phyloP scores from a whole-genome alignment of 2,797 vertebrate species.

The Setipinna tenuifilis region DNA sequence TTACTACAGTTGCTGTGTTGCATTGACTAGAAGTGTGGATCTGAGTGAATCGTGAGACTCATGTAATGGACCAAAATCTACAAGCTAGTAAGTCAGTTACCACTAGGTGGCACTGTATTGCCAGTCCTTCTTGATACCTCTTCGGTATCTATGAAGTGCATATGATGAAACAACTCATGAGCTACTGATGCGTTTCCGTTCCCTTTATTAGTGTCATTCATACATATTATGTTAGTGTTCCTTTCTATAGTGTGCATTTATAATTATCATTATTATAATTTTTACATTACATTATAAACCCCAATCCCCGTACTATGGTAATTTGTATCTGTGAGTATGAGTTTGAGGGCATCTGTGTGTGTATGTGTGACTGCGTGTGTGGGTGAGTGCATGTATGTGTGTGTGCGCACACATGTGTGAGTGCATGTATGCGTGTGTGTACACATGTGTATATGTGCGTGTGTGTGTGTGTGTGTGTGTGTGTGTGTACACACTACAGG shows the following conservation, averaged over 20 bases:
- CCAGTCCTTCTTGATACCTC: neutral
- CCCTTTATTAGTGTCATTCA: neutral
- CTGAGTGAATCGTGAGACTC: neutral
- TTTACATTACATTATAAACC: no score
- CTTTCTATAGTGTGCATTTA: neutral
- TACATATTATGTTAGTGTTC: neutral
- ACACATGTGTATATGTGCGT: neutral
- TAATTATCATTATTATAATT: neutral
- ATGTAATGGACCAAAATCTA: neutral
- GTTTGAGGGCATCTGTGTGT: no score
- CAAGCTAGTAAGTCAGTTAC: neutral
- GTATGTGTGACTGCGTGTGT: no score
- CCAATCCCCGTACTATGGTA: no score
- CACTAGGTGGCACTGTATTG: no score
- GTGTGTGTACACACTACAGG: neutral
- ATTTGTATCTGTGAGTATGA: neutral
- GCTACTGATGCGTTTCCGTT: neutral
- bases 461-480: neutral
- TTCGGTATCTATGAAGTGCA: neutral
- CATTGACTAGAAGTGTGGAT: neutral
- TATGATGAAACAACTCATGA: neutral
- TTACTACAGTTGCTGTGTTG: neutral
- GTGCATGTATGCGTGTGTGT: neutral
- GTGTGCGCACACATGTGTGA: no score
- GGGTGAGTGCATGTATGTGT: no score